Percentiles rank a stretch among this genome's conserved stretches.
Evolutionary conservation across 2,888 invertebrate species (phyloP).

Genomic region (Neoascia interrupta): DNA sequence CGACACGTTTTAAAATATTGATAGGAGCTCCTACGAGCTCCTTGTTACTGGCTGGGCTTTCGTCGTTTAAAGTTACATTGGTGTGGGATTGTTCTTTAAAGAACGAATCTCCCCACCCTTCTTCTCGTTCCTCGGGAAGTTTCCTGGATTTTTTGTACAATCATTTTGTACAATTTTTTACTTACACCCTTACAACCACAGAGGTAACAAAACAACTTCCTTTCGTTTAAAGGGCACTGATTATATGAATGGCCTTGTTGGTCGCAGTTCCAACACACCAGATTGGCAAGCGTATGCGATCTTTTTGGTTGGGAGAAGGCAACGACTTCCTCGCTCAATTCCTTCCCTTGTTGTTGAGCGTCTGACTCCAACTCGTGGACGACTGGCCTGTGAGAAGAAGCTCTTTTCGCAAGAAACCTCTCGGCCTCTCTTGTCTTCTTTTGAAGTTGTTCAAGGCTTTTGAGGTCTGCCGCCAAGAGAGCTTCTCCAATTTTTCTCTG

Average conservation of each 20-base stretch:
- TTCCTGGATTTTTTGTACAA: neutral
- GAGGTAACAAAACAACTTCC: neutral
- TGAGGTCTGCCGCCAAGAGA: neutral
- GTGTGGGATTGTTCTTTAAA: neutral
- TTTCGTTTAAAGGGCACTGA: neutral
- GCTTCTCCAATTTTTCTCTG: neutral
- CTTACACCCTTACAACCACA: neutral
- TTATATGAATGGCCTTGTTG: neutral
- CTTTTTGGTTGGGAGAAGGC: neutral
- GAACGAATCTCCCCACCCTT: slow-evolving; percentile 2
- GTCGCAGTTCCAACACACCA: neutral
- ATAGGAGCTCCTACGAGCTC: too few relatives aligned
- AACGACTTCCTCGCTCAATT: neutral
- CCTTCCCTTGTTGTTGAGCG: neutral
- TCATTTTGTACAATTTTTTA: too few relatives aligned
- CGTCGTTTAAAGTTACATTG: too few relatives aligned
- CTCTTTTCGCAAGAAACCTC: too few relatives aligned
- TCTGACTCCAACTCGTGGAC: neutral
- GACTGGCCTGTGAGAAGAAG: neutral
- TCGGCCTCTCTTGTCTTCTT: neutral
- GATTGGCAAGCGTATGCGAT: neutral
- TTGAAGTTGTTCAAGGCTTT: neutral
- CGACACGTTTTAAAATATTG: neutral
- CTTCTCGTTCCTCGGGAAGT: neutral
- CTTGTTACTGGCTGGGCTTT: too few relatives aligned